Evolutionary conservation across 2,113 vertebrate genomes (phyloP), one percentile per base, ranked within the genome.

Genomic region (Cyprinodon brontotheroides): DNA sequence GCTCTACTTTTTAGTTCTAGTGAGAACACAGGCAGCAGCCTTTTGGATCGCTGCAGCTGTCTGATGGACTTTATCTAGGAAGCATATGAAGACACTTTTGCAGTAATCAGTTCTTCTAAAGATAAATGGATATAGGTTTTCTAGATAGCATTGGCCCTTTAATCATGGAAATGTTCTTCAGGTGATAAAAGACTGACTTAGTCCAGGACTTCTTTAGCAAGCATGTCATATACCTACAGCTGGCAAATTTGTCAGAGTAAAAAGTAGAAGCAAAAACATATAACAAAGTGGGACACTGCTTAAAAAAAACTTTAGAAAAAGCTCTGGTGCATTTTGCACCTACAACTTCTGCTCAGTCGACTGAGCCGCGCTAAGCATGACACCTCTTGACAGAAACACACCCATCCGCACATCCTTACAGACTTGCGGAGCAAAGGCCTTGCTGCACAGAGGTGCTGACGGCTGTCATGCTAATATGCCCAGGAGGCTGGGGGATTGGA

Each of bases 391-490:
- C 87, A 85, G 76, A 76, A 71, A 73, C 85, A 82, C 68, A 82
- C 75, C 65, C 81, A 67, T 84, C 73, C 65, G 66, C 57, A 72
- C 84, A 72, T 81, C 63, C 63, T 77, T 65, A 80, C 80, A 83
- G 71, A 78, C 83, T 79, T 68, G 3, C 68, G 69, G 83, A 70
- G 76, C 86, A 89, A 87, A 91, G 88, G 85, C 79, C 85, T 82
- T 11, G n/a, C 65, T 74, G 84, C 85, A 66, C 80, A 75, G 85
- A 90, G 86, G 91, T 88, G 87, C 83, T 88, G 86, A 91, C 60
- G 81, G 86, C 84, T 91, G 89, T 90, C 89, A 91, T 89, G 88
- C 81, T 90, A 87, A 89, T 90, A 73, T 84, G 84, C 79, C 85
- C 36, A 48, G 11, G 78, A 73, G 84, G 82, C 65, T 77, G 77